A percentile compares a stretch with the other conserved stretches of the same genome.
Conservation (phyloP, 2,113 vertebrate genomes). For the Pithys albifrons region DNA sequence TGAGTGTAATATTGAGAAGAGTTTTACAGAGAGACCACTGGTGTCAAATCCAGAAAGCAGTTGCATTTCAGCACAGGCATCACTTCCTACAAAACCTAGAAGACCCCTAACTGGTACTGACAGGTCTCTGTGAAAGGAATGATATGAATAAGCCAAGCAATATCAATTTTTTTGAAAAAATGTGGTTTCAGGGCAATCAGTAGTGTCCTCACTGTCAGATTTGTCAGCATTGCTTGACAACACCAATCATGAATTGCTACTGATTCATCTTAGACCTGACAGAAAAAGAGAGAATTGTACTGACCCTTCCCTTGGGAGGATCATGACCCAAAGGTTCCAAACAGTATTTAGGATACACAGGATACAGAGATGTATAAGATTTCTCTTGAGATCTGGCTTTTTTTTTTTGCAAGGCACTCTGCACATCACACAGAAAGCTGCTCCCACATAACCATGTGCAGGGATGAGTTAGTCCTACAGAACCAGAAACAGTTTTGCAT, state of each 20-base stretch:
- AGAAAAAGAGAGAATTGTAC: constrained; percentile 15
- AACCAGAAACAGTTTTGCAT: neutral
- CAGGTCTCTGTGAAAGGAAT: neutral
- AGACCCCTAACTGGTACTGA: neutral
- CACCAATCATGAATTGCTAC: constrained; percentile 1
- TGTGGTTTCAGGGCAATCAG: neutral
- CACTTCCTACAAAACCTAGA: neutral
- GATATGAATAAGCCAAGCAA: neutral
- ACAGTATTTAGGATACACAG: neutral
- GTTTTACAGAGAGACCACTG: neutral
- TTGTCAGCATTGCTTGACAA: constrained; percentile 3
- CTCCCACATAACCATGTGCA: neutral
- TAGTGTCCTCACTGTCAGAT: constrained; percentile 13
- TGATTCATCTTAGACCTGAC: constrained; percentile 32
- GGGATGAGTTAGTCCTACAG: neutral
- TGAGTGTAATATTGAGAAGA: neutral
- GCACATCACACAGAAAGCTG: neutral
- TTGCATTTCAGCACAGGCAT: neutral
- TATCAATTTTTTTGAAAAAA: neutral
- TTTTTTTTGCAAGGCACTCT: neutral
- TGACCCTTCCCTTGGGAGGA: neutral
- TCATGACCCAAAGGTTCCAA: neutral
- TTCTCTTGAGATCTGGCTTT: neutral
- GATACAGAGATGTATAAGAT: neutral
- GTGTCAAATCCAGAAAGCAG: neutral